Evolutionary conservation across 2,113 vertebrate genomes (phyloP).

Genomic region (Epinephelus moara): DNA sequence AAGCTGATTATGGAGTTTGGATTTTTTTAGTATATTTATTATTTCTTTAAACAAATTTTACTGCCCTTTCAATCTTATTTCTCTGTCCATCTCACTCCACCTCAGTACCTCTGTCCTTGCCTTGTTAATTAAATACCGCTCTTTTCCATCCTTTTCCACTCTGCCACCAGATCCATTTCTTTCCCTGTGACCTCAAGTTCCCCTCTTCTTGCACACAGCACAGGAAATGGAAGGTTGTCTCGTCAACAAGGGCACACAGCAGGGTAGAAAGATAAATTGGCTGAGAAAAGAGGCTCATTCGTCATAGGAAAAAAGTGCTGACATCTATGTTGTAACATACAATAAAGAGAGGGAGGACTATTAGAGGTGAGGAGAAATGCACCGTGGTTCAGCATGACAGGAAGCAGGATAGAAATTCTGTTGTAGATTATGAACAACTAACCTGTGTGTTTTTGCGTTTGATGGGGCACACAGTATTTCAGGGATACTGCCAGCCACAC

Average conservation of each 20-base stretch:
- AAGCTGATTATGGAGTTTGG: background rate
- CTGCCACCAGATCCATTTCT: conserved; percentile 12
- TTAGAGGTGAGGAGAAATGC: conserved; percentile 40
- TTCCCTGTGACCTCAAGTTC: conserved; percentile 36
- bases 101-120: background rate
- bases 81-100: background rate
- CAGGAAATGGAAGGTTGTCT: conserved; percentile 50
- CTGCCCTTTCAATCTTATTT: background rate
- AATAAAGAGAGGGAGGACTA: conserved; percentile 31
- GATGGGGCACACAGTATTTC: background rate
- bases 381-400: background rate
- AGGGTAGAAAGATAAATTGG: conserved; percentile 63
- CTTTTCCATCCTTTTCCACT: background rate
- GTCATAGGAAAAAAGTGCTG: conserved; percentile 64
- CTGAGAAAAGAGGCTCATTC: conserved; percentile 39
- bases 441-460: background rate
- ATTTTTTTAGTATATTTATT: background rate
- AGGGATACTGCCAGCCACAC: background rate
- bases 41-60: background rate
- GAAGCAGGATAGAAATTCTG: background rate
- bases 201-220: background rate
- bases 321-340: conserved; percentile 46
- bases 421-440: conserved; percentile 35
- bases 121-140: conserved; percentile 9
- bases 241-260: conserved; percentile 54